Percentiles rank a stretch among this genome's conserved stretches.
These are phyloP conservation scores for Poecilia wingei DNA, from an alignment of 2,797 vertebrate species.

Conservation along the genomic window DNA sequence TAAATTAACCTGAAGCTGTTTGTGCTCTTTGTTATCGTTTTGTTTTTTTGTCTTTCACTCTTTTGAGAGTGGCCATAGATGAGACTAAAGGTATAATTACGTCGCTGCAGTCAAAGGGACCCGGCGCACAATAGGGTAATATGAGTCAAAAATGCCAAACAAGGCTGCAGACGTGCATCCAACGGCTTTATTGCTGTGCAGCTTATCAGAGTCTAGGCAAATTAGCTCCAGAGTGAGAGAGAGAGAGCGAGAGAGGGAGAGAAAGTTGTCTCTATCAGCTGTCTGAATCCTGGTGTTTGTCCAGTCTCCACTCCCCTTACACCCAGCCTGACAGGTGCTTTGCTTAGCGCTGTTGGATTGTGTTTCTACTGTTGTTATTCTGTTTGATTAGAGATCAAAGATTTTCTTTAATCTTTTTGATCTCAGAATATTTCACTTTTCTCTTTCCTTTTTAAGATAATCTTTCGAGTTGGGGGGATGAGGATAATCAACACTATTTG, in stretches of 20 bases:
- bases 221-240: conserved; percentile 39
- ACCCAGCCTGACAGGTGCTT: conserved; percentile 72
- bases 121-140: conserved; percentile 33
- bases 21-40: not conserved
- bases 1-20: conserved; percentile 12
- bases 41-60: not conserved
- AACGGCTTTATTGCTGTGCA: conserved; percentile 45
- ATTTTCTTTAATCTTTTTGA: not conserved
- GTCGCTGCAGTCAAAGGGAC: conserved; percentile 1
- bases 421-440: not conserved
- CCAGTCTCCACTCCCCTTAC: conserved; percentile 68
- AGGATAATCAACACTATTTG: not conserved
- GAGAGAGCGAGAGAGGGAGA: conserved; percentile 44
- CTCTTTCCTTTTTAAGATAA: not conserved
- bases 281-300: conserved; percentile 64
- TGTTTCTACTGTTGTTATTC: conserved; percentile 35
- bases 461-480: not conserved
- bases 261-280: conserved; percentile 70
- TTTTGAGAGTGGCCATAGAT: not conserved
- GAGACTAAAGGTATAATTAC: conserved; percentile 1
- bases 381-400: not conserved
- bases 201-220: conserved; percentile 69
- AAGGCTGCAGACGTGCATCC: conserved; percentile 45
- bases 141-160: conserved; percentile 50
- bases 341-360: conserved; percentile 51